Evolutionary conservation across 2,888 invertebrate genomes (phyloP), one percentile per base, ranked within the genome.

Genomic region (Microplitis deprimator): DNA sequence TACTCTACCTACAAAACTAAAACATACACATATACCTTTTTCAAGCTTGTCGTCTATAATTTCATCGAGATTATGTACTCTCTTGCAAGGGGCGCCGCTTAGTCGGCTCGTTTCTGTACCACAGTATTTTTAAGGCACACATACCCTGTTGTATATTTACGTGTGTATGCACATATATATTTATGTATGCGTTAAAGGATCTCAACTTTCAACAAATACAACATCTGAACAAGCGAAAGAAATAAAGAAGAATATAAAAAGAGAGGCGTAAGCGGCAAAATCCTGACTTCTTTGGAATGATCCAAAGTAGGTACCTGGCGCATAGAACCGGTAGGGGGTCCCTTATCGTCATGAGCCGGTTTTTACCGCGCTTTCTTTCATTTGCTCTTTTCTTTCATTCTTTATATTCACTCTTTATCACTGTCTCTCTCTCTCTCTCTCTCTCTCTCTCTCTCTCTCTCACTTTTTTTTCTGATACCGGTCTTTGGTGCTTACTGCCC

Each of bases 281-380:
- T 65, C 29, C 65, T 65, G 65, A 65, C 65, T 65, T 65, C 65
- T 65, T 65, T 13, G 65, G 65, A 29, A 65, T 10, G 65, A 65
- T 72, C 61, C 17, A 72, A 62, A 61, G 38, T 65, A 13, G 65
- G 65, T 71, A 71, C 60, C 70, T 71, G 65, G 71, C 59, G 60
- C 60, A 72, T 71, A 75, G 39, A 86, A 87, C 86, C 86, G 86
- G 87, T 87, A 87, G 86, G 85, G 86, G 85, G 84, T 86, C 86
- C 64, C 72, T 76, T 82, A 82, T 83, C 84, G 83, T 81, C 80
- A 79, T 80, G 83, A 85, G 85, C 87, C 87, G 87, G 87, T 87
- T 87, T 85, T 86, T 85, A 83, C 83, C 82, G 82, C 82, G 80
- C 85, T 85, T 85, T 84, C 84, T 84, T 84, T 78, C 73, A 75